phyloP scores from a whole-genome alignment of 2,888 invertebrate species.

The Caenorhabditis macrosperma region DNA sequence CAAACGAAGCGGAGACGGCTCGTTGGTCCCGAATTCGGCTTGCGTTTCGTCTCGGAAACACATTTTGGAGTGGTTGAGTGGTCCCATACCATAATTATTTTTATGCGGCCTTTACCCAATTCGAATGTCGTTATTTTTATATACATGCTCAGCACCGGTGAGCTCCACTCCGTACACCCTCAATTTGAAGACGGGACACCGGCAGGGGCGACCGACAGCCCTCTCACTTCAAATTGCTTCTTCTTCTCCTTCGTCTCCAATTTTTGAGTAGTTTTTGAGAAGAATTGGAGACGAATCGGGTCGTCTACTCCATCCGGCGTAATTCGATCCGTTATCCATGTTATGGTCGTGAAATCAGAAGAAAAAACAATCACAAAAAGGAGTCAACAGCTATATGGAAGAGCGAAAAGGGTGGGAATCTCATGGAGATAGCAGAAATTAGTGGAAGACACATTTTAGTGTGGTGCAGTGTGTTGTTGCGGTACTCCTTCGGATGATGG shows the following conservation, averaged over 20 bases:
- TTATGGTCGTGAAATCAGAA: conserved; percentile 16
- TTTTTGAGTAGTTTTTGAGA: background rate
- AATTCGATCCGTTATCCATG: conserved; percentile 14
- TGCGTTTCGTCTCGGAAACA: background rate
- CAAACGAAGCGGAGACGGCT: background rate
- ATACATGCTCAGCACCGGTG: conserved; percentile 45
- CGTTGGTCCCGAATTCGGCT: too few species aligned
- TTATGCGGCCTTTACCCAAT: conserved; percentile 22
- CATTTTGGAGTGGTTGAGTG: conserved; percentile 11
- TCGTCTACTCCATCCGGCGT: background rate
- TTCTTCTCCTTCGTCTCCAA: too few species aligned
- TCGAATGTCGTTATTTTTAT: conserved; percentile 54
- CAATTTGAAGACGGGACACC: conserved; percentile 50
- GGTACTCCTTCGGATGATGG: conserved; percentile 50
- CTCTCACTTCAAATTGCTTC: conserved; percentile 50
- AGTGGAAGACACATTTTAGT: conserved; percentile 42
- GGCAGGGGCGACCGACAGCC: conserved; percentile 19
- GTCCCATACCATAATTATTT: conserved; percentile 38
- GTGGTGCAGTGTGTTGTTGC: conserved; percentile 34
- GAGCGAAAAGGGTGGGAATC: conserved; percentile 6
- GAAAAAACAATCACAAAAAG: background rate
- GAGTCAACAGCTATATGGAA: too few species aligned
- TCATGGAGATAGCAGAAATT: conserved; percentile 27
- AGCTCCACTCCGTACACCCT: conserved; percentile 14
- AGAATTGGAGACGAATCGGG: conserved; percentile 7